phyloP scores from a whole-genome alignment of 92 coral and sea anemone genomes.

The Virgularia gustaviana region DNA sequence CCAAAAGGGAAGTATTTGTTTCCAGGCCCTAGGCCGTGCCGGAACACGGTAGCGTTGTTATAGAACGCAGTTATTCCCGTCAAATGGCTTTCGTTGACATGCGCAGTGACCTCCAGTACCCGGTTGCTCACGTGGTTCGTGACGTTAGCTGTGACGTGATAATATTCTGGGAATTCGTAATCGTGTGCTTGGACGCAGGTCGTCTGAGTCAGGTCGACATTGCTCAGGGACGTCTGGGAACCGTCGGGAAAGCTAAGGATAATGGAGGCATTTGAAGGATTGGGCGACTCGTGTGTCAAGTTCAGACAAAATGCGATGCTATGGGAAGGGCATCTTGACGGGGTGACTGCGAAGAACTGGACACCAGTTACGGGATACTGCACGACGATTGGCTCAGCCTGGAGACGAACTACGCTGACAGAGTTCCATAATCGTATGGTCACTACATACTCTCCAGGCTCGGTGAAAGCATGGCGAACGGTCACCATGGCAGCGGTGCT shows the following conservation, averaged over 20 bases:
- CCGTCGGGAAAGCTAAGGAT: slow-evolving; percentile 70
- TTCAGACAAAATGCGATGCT: slow-evolving; percentile 46
- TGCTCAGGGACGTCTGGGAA: slow-evolving; percentile 3
- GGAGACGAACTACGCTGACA: slow-evolving; percentile 43
- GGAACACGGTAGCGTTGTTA: slow-evolving; percentile 33
- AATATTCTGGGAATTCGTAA: slow-evolving; percentile 54
- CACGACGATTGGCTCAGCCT: slow-evolving; percentile 42
- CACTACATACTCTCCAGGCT: slow-evolving; percentile 59
- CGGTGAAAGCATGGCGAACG: slow-evolving; percentile 54
- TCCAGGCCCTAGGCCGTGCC: slow-evolving; percentile 61
- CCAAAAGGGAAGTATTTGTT: slow-evolving; percentile 52
- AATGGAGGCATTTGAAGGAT: slow-evolving; percentile 67
- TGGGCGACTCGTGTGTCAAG: slow-evolving; percentile 35
- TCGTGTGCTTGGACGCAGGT: slow-evolving; percentile 47
- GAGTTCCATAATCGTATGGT: slow-evolving; percentile 65
- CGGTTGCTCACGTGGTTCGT: slow-evolving; percentile 74
- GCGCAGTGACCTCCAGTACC: slow-evolving; percentile 37
- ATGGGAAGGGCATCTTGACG: slow-evolving; percentile 58
- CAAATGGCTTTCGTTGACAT: slow-evolving; percentile 49
- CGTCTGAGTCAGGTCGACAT: slow-evolving; percentile 25
- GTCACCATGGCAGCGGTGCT: slow-evolving; percentile 50
- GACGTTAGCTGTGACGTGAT: slow-evolving; percentile 59
- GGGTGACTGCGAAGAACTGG: slow-evolving; percentile 52
- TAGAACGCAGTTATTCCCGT: slow-evolving; percentile 40
- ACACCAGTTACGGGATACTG: slow-evolving; percentile 63